Evolutionary conservation across 2,888 invertebrate species (phyloP), one percentile per base, ranked within the genome.

Genomic region (Dasypolia templi): DNA sequence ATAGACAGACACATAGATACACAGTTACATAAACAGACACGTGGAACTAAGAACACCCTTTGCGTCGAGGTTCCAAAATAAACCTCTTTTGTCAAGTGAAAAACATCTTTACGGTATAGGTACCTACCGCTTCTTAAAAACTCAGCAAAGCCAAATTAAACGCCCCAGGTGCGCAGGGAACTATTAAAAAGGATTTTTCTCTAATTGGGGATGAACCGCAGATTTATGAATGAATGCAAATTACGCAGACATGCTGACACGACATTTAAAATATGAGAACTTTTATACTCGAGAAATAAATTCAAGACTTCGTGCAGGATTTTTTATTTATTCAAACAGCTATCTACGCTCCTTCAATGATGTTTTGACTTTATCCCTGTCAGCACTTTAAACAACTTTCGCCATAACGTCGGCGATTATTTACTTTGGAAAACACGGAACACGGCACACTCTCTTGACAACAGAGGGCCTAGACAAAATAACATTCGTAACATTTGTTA

Each of bases 171-270:
- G 86, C 56, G 35, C 72, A 26, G 49, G 46, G 55, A 75, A 82
- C 80, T 77, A 79, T 82, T 81, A 84, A 82, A 82, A 67, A 71
- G 59, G 67, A 80, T 75, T 83, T 81, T 69, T 55, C 78, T 80
- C 77, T 80, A 80, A 84, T 84, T 86, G 82, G 82, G 77, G 81
- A 79, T 78, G 62, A 77, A 75, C 72, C 62, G 70, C 70, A 80
- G 85, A 85, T 86, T 86, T 86, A 86, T 80, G 86, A 75, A 73
- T 70, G 75, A 82, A 84, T 77, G 75, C 82, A 85, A 83, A 85
- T 85, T 81, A 62, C 66, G 56, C 59, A 72, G 69, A 58, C 42
- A 53, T 61, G 72, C 80, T 80, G 77, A 80, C 65, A 64, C 53
- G 64, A 55, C 67, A 55, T 59, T 70, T 74, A 69, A 80, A 84